Conservation (phyloP, 1,140 invertebrate species). For the Hylyphantes graminicola region DNA sequence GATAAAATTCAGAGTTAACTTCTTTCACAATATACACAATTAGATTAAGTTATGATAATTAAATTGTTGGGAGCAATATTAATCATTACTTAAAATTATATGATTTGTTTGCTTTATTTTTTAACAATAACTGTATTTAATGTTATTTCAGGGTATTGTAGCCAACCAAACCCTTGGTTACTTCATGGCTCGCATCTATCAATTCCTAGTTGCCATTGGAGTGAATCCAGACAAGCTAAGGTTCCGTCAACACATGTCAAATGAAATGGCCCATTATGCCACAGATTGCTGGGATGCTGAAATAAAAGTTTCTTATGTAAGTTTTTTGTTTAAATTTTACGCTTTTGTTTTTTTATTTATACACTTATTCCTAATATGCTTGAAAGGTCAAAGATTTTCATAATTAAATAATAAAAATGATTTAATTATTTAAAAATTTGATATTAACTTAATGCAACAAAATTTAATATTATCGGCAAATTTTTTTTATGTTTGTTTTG, state of each 20-base stretch:
- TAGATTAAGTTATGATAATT: no score
- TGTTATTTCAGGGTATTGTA: slow-evolving; percentile 78
- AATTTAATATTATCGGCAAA: no score
- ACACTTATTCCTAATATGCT: no score
- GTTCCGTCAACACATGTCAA: slow-evolving; percentile 98
- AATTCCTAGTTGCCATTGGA: slow-evolving; percentile 89
- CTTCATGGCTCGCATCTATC: slow-evolving; percentile 95
- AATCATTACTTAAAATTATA: not conserved
- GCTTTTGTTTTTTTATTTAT: no score
- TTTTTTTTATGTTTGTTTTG: no score
- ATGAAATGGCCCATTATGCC: slow-evolving; percentile 99
- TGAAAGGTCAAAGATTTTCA: no score
- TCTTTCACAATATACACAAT: no score
- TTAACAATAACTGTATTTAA: not conserved
- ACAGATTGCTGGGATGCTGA: slow-evolving; percentile 99
- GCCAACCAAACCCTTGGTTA: slow-evolving; percentile 98
- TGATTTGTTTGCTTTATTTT: not conserved
- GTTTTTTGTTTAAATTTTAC: slow-evolving; percentile 64
- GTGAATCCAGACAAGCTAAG: slow-evolving; percentile 86
- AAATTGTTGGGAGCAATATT: not conserved
- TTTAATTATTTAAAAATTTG: no score
- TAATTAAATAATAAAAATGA: no score
- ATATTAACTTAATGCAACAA: no score
- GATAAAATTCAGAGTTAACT: no score
- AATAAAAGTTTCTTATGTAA: slow-evolving; percentile 89